phyloP scores from a whole-genome alignment of 1,140 invertebrate species.

The Trichogramma pretiosum region DNA sequence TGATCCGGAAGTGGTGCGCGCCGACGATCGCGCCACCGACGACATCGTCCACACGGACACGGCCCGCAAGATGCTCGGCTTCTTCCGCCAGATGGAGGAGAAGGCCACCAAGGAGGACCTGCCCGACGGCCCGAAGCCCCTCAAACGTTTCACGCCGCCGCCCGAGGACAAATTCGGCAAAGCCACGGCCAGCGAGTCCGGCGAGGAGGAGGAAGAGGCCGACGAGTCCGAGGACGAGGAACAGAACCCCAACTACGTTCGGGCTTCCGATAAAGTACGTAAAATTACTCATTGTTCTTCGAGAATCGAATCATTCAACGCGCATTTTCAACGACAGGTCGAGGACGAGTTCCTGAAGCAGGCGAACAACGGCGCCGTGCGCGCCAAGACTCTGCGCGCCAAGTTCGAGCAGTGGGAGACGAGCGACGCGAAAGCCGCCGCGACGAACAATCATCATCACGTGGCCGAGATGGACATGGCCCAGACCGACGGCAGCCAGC shows the following conservation, averaged over 20 bases:
- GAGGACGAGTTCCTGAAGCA: conserved; percentile 57
- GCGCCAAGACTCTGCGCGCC: conserved; percentile 76
- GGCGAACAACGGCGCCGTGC: conserved; percentile 68
- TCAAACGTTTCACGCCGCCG: conserved; percentile 82
- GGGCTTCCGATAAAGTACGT: conserved; percentile 46
- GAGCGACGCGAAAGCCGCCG: conserved; percentile 51
- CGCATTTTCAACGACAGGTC: conserved; percentile 27
- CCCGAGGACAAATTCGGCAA: conserved; percentile 59
- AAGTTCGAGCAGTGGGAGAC: conserved; percentile 89
- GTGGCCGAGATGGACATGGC: conserved; percentile 44
- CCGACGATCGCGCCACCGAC: conserved; percentile 47
- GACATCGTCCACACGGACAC: conserved; percentile 58
- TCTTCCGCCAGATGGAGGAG: conserved; percentile 81
- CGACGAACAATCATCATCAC: conserved; percentile 25
- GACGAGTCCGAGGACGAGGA: conserved; percentile 49
- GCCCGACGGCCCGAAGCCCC: conserved; percentile 63
- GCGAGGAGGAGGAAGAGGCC: conserved; percentile 53
- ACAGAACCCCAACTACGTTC: conserved; percentile 50
- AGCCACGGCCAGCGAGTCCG: conserved; percentile 45
- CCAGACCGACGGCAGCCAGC: conserved; percentile 47
- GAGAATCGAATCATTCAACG: conserved; percentile 3
- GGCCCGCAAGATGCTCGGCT: conserved; percentile 71
- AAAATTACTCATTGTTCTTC: not conserved
- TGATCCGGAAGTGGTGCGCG: conserved; percentile 65
- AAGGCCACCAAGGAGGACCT: conserved; percentile 51